phyloP scores from a whole-genome alignment of 2,113 vertebrate species.

The Abramis brama region DNA sequence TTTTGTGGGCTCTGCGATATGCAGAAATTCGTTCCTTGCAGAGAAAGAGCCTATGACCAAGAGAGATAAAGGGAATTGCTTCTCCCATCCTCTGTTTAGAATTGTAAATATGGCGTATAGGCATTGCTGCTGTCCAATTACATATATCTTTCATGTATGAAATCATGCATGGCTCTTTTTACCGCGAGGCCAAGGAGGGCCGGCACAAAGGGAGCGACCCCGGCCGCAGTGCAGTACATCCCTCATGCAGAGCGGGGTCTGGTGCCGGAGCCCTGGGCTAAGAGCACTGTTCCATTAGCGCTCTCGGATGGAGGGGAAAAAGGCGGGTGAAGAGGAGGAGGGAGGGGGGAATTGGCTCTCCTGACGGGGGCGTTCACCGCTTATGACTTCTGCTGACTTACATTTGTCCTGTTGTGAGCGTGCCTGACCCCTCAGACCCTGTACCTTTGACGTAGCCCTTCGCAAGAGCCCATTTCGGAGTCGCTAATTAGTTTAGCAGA shows the following conservation, averaged over 20 bases:
- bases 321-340: constrained; percentile 10
- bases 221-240: constrained; percentile 70
- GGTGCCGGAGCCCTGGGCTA: constrained; percentile 74
- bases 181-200: constrained; percentile 64
- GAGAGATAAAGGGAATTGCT: constrained; percentile 61
- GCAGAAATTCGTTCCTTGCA: constrained; percentile 68
- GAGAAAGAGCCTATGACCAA: constrained; percentile 31
- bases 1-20: constrained; percentile 63
- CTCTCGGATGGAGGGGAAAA: constrained; percentile 40
- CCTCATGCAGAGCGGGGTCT: constrained; percentile 76
- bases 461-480: constrained; percentile 62
- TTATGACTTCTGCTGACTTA: constrained; percentile 66
- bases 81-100: constrained; percentile 75
- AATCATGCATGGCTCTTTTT: constrained; percentile 77
- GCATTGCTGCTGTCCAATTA: constrained; percentile 77
- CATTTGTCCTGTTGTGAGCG: constrained; percentile 63
- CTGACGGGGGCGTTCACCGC: constrained; percentile 64
- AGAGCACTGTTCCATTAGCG: constrained; percentile 64
- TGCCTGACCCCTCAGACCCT: constrained; percentile 67
- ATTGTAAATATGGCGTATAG: constrained; percentile 78
- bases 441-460: constrained; percentile 56
- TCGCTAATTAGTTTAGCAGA: constrained; percentile 69
- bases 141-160: constrained; percentile 83
- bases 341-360: constrained; percentile 57
- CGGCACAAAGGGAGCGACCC: constrained; percentile 76